Evolutionary conservation across 2,797 vertebrate species (phyloP), one percentile per base, ranked within the genome.

Genomic region (Tenualosa ilisha): DNA sequence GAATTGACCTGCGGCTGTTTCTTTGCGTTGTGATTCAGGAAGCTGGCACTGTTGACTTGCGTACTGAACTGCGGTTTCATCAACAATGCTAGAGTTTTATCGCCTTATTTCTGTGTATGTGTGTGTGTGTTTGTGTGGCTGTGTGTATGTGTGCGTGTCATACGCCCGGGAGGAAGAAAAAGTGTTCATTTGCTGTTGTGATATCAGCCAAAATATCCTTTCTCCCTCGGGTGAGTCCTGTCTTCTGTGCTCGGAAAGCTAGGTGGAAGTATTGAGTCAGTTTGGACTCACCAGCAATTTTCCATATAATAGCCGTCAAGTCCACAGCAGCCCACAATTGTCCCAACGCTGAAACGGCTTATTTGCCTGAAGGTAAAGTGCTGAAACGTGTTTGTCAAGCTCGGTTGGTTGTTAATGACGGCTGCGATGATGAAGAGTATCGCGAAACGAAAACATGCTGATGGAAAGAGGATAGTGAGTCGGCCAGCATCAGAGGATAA

Each of bases 251-350:
- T 86, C 86, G 49, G 85, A 89, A 88, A 92, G 91, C 90, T 91
- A 92, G 93, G 89, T 91, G 93, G 93, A 90, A 91, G 93, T 93
- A 89, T 90, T 88, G 93, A 93, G 93, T 89, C 75, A 51, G 82
- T 86, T 86, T 88, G 81, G 84, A 83, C 86, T 87, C 84, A 43
- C 86, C 82, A 87, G 85, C 88, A 65, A 89, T 87, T 91, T 90
- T 84, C 86, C 83, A 84, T 68, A 84, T 89, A 86, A 89, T 86
- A 88, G 87, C 87, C 53, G 26, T 75, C 56, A 59, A 82, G 83
- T 49, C 84, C 15, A 81, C 83, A 81, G 40, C 81, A 86, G 83
- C 86, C 85, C 50, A 46, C 37, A 9, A 46, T 22, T 61, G 81
- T 84, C 81, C 49, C 50, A 68, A 24, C 72, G 85, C 81, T 83